Evolutionary conservation across 2,113 vertebrate species (phyloP), one percentile per base, ranked within the genome.

Genomic region (Poeciliopsis occidentalis): DNA sequence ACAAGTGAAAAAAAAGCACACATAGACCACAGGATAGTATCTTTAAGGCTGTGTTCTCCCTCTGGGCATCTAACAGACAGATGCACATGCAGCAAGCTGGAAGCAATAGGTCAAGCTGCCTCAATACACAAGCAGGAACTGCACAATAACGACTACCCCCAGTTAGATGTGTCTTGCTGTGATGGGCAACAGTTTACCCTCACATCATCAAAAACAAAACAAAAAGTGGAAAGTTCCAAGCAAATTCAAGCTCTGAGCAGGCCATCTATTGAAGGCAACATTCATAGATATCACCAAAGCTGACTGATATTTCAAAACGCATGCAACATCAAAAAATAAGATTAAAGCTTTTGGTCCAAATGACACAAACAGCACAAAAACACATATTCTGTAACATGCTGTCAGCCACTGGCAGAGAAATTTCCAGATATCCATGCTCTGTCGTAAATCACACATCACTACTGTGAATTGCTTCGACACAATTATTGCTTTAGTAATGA

Each of bases 31-130:
- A 64, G 32, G 67, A 80, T 83, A 83, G 37, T 80, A 73, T 76
- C 54, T 41, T 41, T 39, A 54, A 60, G 66, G 30, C 63, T 71
- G 41, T 13, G 63, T 66, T 67, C 71, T 64, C 47, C 66, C 66
- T 67, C 67, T 26, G 32, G 60, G 69, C 51, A 67, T 67, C 76
- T 85, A 73, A 60, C 66, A 75, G 78, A 79, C 87, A 89, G 84
- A 89, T 87, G 87, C 65, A 74, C 69, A 74, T 39, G 64, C 88
- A 84, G 83, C 74, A 79, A 84, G 85, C 82, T 75, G 31, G 79
- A 76, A 85, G 71, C 90, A 84, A 78, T 86, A 84, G 87, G 85
- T 87, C 87, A 83, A 78, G 64, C 89, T 80, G 71, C 82, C 87
- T 80, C 29, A 71, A 87, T 71, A 85, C 62, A 41, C 64, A 76